Evolutionary conservation across 2,113 vertebrate genomes (phyloP).

Genomic region (Penelope pileata): DNA sequence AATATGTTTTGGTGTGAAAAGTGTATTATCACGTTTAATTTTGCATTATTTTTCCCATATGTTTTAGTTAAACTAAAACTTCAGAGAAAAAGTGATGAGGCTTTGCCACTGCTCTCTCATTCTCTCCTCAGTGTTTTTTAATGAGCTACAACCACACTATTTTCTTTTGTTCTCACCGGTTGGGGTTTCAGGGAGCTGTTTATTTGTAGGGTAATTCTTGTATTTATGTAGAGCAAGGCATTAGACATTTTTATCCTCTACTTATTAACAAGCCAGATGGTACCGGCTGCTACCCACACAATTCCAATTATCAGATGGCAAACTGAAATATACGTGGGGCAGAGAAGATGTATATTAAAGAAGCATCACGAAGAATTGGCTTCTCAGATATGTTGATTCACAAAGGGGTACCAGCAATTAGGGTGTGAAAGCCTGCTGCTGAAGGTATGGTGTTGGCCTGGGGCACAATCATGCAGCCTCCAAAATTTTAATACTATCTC

Average conservation of each 20-base stretch:
- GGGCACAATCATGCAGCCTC: neutral
- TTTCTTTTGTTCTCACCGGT: conserved; percentile 62
- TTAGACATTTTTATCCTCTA: conserved; percentile 74
- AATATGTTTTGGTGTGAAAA: conserved; percentile 71
- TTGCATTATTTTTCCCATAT: conserved; percentile 68
- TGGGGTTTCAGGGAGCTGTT: conserved; percentile 64
- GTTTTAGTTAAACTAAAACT: conserved; percentile 67
- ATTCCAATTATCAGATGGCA: conserved; percentile 73
- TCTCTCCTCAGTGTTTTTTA: conserved; percentile 39
- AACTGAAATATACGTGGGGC: conserved; percentile 71
- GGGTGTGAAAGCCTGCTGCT: conserved; percentile 53
- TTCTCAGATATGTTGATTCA: conserved; percentile 61
- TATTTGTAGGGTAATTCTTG: conserved; percentile 70
- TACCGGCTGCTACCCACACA: conserved; percentile 70
- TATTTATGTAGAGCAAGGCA: conserved; percentile 72
- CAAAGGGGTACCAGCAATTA: conserved; percentile 56
- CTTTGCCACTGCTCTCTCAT: conserved; percentile 23
- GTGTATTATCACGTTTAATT: conserved; percentile 63
- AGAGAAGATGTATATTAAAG: conserved; percentile 71
- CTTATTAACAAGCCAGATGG: conserved; percentile 76
- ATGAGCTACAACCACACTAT: conserved; percentile 28
- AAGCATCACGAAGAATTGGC: conserved; percentile 53
- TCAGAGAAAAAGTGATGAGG: conserved; percentile 28
- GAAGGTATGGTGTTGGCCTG: neutral
- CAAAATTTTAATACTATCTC: conserved; percentile 9